Base-by-base conservation (phyloP, 2,797 vertebrate species). In the Tarsius wallacei region DNA sequence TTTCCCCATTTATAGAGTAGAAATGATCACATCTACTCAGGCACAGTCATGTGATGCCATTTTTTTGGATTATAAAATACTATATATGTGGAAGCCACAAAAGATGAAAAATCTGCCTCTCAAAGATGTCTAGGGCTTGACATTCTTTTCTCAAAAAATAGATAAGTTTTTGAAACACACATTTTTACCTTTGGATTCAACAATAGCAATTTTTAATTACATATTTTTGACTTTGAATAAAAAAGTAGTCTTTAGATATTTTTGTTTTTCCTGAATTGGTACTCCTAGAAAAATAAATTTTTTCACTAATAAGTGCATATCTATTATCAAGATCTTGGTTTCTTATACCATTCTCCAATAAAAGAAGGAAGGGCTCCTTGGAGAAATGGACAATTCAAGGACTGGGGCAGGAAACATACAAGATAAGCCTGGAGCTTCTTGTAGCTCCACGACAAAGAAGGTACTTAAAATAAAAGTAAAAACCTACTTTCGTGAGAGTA, bases 1-100 rank as follows among this genome's bases (percentile, higher is more conserved):
- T 95, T 97, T 96, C 47, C 24, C 77, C 31, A 85, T 57, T 73
- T 66, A 42, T n/a, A 49, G 9, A 91, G 31, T 93, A 51, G 59
- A 83, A 85, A 76, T 51, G 26, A 88, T 73, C 74, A 63, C 14
- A 77, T 68, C 55, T 78, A 51, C 55, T 59, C 81, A 47, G 66
- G 55, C 26, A 87, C 70, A 31, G 31, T 80, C n/a, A 84, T 36
- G 11, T 57, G 53, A 81, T 94, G 57, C 6, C 10, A 51, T 87
- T 78, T 76, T 76, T n/a, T 7, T 96, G 63, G 91, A 86, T 93
- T 93, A 66, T 70, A 86, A 51, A 82, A 83, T 21, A 26, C 63
- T 64, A 31, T 55, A 86, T 33, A 14, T 70, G 57, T 80, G n/a
- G 28, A 87, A 36, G n/a, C 16, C 82, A n/a, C 21, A 77, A 97